Evolutionary conservation across 2,113 vertebrate genomes (phyloP).

Genomic region (Passer montanus): DNA sequence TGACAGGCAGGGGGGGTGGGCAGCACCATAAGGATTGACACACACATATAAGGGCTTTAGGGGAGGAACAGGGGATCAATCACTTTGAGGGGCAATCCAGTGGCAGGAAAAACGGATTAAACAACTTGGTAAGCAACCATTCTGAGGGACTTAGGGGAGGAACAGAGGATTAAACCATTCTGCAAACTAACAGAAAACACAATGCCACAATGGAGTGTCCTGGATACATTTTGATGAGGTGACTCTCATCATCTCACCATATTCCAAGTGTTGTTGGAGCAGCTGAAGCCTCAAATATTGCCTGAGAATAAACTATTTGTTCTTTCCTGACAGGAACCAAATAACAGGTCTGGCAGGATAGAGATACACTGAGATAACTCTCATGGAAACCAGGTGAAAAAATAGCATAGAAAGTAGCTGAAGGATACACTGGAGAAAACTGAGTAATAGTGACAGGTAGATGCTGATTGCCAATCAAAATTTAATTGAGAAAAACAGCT

Average conservation of each 20-base stretch:
- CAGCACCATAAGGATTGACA: too few relatives aligned
- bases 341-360: neutral
- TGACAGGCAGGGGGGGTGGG: too few relatives aligned
- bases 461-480: constrained; percentile 74
- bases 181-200: too few relatives aligned
- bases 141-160: too few relatives aligned
- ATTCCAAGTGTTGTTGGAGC: neutral
- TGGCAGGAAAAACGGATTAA: too few relatives aligned
- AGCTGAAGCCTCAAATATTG: neutral
- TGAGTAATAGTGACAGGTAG: constrained; percentile 67
- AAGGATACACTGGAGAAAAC: constrained; percentile 29
- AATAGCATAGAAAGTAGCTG: constrained; percentile 59
- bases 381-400: constrained; percentile 72
- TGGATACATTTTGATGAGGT: neutral
- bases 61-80: too few relatives aligned
- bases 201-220: neutral
- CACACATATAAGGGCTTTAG: too few relatives aligned
- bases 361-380: constrained; percentile 52
- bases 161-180: too few relatives aligned
- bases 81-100: too few relatives aligned
- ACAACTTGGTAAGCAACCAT: too few relatives aligned
- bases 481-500: constrained; percentile 74
- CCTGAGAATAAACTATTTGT: neutral
- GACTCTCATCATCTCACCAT: neutral
- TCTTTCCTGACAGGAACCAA: constrained; percentile 1